Evolutionary conservation across 2,113 vertebrate genomes (phyloP).

Genomic region (Ranitomeya imitator): DNA sequence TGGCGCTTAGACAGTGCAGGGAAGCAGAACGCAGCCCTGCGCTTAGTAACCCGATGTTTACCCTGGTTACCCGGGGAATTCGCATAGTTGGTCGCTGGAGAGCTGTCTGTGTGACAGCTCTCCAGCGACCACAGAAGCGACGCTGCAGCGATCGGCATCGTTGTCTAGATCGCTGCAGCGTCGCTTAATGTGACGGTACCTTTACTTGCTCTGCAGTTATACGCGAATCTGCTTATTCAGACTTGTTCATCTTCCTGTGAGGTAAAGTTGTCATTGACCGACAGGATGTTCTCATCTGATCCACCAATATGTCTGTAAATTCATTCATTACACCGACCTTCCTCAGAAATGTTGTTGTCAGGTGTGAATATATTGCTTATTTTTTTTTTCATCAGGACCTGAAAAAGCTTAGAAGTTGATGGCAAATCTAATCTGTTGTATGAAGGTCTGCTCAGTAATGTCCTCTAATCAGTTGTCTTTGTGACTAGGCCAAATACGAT

Average conservation of each 20-base stretch:
- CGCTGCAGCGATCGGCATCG: too few species aligned
- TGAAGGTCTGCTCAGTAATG: neutral
- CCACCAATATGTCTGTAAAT: constrained; percentile 2
- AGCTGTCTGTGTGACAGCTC: too few species aligned
- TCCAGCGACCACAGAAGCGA: too few species aligned
- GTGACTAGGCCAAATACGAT: constrained; percentile 84
- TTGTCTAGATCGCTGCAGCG: too few species aligned
- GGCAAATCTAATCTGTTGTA: neutral
- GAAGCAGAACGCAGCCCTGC: too few species aligned
- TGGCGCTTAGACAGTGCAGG: too few species aligned
- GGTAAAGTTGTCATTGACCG: neutral
- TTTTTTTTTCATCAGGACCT: neutral
- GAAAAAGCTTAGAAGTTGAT: neutral
- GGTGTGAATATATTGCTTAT: neutral
- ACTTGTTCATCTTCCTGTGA: neutral
- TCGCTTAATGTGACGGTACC: too few species aligned
- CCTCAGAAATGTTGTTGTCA: neutral
- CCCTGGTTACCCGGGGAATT: too few species aligned
- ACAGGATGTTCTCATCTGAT: constrained; percentile 15
- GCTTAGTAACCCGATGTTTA: too few species aligned
- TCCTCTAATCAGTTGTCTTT: neutral
- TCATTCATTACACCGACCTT: neutral
- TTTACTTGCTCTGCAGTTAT: neutral
- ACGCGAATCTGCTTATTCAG: neutral
- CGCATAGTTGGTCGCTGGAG: too few species aligned